A percentile compares a stretch with the other conserved stretches of the same genome.
phyloP scores from a whole-genome alignment of 2,113 vertebrate genomes.

The Fregetta grallaria region DNA sequence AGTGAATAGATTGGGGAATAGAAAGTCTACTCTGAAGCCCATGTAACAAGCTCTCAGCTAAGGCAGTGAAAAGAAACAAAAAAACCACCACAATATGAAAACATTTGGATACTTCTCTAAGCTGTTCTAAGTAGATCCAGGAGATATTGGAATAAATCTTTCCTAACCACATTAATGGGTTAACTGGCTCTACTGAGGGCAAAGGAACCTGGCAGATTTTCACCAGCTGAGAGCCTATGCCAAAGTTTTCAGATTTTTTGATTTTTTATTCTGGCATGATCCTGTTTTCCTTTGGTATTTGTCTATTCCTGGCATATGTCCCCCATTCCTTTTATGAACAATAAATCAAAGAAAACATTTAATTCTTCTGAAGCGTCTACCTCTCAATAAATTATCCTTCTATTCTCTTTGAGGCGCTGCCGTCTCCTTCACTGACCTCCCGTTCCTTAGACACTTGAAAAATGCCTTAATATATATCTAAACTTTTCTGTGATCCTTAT shows the following conservation, averaged over 20 bases:
- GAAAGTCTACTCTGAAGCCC: neutral
- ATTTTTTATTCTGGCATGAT: neutral
- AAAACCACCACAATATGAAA: neutral
- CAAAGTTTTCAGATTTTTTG: neutral
- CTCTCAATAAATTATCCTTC: slow-evolving; percentile 45
- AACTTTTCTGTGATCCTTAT: slow-evolving; percentile 48
- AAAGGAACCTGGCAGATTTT: slow-evolving; percentile 4
- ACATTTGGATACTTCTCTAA: neutral
- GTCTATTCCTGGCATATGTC: neutral
- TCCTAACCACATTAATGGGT: neutral
- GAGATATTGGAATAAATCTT: neutral
- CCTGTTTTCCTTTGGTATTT: slow-evolving; percentile 11
- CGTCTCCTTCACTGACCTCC: neutral
- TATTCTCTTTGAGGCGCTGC: neutral
- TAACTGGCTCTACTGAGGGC: slow-evolving; percentile 5
- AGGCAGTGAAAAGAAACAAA: neutral
- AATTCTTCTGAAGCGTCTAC: slow-evolving; percentile 2
- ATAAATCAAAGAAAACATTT: slow-evolving; percentile 57
- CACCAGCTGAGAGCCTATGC: neutral
- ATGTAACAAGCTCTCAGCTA: neutral
- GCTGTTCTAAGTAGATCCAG: neutral
- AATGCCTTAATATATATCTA: slow-evolving; percentile 49
- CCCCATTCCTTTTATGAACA: slow-evolving; percentile 28
- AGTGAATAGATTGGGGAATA: neutral
- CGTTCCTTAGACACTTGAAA: slow-evolving; percentile 37